Conservation (phyloP, 2,797 vertebrate genomes). For the Falco biarmicus region DNA sequence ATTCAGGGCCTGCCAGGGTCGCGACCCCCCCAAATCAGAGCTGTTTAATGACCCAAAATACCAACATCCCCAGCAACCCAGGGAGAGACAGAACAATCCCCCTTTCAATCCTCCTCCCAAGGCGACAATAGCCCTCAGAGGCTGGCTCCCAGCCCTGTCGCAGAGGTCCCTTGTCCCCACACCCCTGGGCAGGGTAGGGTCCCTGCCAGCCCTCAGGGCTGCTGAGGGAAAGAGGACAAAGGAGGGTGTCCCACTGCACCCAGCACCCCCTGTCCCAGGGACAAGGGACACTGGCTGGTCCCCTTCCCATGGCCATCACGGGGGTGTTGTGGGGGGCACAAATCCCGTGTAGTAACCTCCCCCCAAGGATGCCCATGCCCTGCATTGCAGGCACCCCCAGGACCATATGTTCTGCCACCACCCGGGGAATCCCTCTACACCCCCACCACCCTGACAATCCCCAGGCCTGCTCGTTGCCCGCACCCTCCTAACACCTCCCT, state of each 20-base stretch:
- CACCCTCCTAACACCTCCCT: not conserved
- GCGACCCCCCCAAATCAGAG: conserved; percentile 72
- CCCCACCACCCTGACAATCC: too few species aligned
- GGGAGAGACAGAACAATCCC: conserved; percentile 75
- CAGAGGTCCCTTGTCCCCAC: conserved; percentile 10
- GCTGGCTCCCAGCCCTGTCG: not conserved
- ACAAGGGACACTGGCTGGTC: not conserved
- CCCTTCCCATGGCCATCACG: not conserved
- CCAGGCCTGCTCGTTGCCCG: not conserved
- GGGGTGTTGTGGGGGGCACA: not conserved
- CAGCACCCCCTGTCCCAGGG: not conserved
- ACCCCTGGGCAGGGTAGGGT: not conserved
- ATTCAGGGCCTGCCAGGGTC: conserved; percentile 80
- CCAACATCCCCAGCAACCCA: conserved; percentile 76
- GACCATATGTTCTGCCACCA: not conserved
- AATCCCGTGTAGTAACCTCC: not conserved
- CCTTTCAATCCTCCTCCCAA: conserved; percentile 68
- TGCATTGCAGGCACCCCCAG: not conserved
- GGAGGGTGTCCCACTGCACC: not conserved
- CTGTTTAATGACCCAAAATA: conserved; percentile 82
- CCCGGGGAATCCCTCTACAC: not conserved
- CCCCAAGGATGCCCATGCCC: too few species aligned
- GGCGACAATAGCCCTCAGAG: conserved; percentile 35
- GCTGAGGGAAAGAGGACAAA: not conserved
- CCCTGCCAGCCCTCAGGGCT: not conserved